A percentile compares a stretch with the other conserved stretches of the same genome.
phyloP scores from a whole-genome alignment of 2,888 invertebrate species.

The Automeris io region DNA sequence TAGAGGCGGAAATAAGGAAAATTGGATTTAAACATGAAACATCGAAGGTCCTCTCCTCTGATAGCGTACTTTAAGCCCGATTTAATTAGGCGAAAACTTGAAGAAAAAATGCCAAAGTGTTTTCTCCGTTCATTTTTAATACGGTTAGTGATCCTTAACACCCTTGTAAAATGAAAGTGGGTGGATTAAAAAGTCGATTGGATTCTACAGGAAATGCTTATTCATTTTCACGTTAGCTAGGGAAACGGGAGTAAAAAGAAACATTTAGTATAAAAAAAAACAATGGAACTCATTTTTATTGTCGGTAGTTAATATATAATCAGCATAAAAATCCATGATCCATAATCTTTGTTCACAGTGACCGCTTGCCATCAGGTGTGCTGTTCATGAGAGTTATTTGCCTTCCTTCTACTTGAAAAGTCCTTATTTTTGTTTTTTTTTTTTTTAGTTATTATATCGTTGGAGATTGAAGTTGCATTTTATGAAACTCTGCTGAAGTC shows the following conservation, averaged over 20 bases:
- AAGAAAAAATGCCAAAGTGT: slow-evolving; percentile 19
- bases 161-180: slow-evolving; percentile 10
- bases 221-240: slow-evolving; percentile 3
- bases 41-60: slow-evolving; percentile 31
- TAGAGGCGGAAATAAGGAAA: slow-evolving; percentile 42
- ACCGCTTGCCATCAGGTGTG: too few species aligned
- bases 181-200: slow-evolving; percentile 12
- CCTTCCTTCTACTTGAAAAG: slow-evolving; percentile 22
- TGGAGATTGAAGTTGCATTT: too few species aligned
- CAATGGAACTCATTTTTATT: not conserved
- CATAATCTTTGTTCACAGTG: too few species aligned
- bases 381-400: too few species aligned
- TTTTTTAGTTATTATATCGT: too few species aligned
- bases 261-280: slow-evolving; percentile 7
- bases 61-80: slow-evolving; percentile 34
- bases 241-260: slow-evolving; percentile 1
- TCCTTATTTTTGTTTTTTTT: too few species aligned
- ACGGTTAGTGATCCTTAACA: slow-evolving; percentile 12
- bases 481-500: too few species aligned
- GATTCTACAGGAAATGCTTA: slow-evolving; percentile 8
- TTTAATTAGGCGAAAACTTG: slow-evolving; percentile 42
- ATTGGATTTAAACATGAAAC: slow-evolving; percentile 54
- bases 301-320: not conserved
- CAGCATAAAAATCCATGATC: not conserved
- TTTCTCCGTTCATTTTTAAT: slow-evolving; percentile 13